Evolutionary conservation across 2,888 invertebrate genomes (phyloP), one percentile per base, ranked within the genome.

Genomic region (Papilio gigon): DNA sequence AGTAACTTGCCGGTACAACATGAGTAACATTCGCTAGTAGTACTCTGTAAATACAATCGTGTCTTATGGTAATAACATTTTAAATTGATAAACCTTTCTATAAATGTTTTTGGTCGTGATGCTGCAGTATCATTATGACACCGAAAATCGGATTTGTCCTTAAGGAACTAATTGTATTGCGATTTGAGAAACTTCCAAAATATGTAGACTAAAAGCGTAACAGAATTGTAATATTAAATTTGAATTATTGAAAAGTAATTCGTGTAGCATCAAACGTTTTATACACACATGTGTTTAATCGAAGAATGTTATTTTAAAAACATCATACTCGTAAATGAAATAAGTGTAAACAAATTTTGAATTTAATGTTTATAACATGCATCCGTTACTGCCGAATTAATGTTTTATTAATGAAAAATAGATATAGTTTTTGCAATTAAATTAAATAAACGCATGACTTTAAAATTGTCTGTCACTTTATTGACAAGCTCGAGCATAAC

Each of bases 331-430:
- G 63, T 35, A 22, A 63, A 63, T 50, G 44, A 47, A 47, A 62
- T 50, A 63, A 63, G 63, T 17, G 63, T 63, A 63, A 33, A 63
- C 63, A 47, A 47, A 63, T 44, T 44, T 33, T 33, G 35, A n/a
- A 63, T 63, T 63, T 47, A 63, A 33, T 63, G 63, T 63, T 63
- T 47, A 63, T 63, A 50, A 27, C n/a, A 47, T 44, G 4, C 47
- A 63, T 63, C 63, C 63, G 63, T 56, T 30, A 56, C 30, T 30
- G 53, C 17, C 53, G 53, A 30, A 56, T 56, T 56, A 56, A 56
- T 30, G 53, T 56, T 56, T 53, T 56, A 56, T 30, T 56, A 53
- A 56, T 56, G 17, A 56, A 30, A 17, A 56, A 56, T 17, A 56
- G n/a, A 56, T 30, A 30, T 56, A n/a, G 4, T n/a, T 56, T 56